Percentiles rank a stretch among this genome's conserved stretches.
These are phyloP conservation scores for Drosophila birchii DNA, from an alignment of 2,888 invertebrate species.

Conservation along the genomic window DNA sequence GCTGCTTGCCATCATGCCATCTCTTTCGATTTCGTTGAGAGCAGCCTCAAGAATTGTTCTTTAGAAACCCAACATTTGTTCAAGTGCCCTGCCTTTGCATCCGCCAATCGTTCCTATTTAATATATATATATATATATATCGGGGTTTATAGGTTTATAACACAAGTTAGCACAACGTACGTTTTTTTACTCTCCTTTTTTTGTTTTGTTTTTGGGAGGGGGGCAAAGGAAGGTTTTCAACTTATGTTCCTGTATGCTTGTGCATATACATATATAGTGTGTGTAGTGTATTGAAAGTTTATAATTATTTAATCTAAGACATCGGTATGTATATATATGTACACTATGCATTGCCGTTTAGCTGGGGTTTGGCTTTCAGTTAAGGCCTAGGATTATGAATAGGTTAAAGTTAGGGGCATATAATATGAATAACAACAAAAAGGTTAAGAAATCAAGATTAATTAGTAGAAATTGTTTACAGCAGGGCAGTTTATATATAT, in stretches of 20 bases:
- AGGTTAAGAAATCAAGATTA: conserved; percentile 12
- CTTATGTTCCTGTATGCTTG: conserved; percentile 6
- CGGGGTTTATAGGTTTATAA: conserved; percentile 42
- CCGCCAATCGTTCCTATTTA: conserved; percentile 10
- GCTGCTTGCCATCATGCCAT: neutral
- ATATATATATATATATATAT: conserved; percentile 14
- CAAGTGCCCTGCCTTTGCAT: conserved; percentile 18
- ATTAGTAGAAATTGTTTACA: conserved; percentile 2
- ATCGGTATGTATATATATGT: conserved; percentile 46
- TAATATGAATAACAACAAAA: conserved; percentile 25
- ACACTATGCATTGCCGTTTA: conserved; percentile 25
- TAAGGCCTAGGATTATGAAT: neutral
- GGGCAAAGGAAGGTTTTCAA: conserved; percentile 18
- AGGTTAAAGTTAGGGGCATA: neutral
- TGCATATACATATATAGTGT: conserved; percentile 10
- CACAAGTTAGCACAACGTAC: conserved; percentile 52
- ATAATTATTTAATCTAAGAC: conserved; percentile 26
- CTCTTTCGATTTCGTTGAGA: conserved; percentile 19
- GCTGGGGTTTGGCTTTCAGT: neutral
- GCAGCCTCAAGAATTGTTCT: neutral
- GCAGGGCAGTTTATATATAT: conserved; percentile 7
- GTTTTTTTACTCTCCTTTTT: conserved; percentile 3
- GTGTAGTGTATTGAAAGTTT: neutral
- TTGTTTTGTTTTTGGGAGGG: conserved; percentile 1
- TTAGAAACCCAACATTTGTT: conserved; percentile 12